Percentiles rank a stretch among this genome's conserved stretches.
Conservation (phyloP, 1,140 invertebrate genomes). For the Lamellibrachia luymesi region DNA sequence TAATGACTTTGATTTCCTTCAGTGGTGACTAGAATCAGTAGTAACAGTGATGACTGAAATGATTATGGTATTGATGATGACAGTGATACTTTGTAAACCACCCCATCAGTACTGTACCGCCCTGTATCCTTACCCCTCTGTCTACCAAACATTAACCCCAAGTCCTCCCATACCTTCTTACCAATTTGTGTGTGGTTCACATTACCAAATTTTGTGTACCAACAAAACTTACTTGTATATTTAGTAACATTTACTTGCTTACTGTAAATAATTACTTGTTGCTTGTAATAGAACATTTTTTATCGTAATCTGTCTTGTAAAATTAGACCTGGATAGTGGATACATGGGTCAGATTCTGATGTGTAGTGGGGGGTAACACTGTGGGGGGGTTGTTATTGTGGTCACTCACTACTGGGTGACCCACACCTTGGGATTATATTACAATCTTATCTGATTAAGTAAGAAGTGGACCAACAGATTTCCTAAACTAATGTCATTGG, state of each 20-base stretch:
- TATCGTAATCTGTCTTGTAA: neutral
- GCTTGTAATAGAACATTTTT: neutral
- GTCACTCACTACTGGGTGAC: neutral
- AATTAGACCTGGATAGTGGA: neutral
- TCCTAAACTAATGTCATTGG: neutral
- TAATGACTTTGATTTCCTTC: too few relatives aligned
- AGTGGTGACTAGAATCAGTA: too few relatives aligned
- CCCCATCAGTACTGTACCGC: too few relatives aligned
- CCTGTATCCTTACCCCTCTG: neutral
- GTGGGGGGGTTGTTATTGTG: neutral
- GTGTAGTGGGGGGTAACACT: neutral
- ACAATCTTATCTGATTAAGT: neutral
- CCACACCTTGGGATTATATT: neutral
- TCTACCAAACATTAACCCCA: neutral
- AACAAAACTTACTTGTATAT: neutral
- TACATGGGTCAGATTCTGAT: neutral
- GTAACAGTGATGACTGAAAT: too few relatives aligned
- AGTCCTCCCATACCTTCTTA: neutral
- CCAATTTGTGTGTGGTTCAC: neutral
- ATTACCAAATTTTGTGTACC: neutral
- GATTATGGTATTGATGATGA: too few relatives aligned
- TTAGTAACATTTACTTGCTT: neutral
- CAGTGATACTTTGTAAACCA: too few relatives aligned
- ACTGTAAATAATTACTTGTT: neutral
- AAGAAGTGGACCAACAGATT: neutral